Conservation (phyloP, 2,113 vertebrate species). For the Neopipo cinnamomea region DNA sequence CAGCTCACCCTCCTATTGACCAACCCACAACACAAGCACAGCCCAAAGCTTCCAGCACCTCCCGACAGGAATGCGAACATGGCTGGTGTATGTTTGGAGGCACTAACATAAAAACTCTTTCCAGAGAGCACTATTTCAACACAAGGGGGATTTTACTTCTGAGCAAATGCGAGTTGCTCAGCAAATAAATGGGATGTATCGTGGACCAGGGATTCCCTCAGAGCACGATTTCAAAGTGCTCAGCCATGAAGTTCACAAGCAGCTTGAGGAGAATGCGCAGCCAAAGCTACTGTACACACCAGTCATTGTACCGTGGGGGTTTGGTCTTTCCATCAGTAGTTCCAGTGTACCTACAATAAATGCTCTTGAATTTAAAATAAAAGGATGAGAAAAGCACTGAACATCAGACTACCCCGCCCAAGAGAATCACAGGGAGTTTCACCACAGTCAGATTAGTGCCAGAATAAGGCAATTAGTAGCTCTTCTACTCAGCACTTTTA, state of each 20-base stretch:
- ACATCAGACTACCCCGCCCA: neutral
- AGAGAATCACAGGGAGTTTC: neutral
- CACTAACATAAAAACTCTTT: neutral
- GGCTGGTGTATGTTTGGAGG: neutral
- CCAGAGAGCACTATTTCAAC: neutral
- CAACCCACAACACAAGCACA: fast-evolving
- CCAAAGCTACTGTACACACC: neutral
- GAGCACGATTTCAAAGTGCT: neutral
- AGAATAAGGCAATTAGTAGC: neutral
- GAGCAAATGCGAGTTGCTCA: neutral
- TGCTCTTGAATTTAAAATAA: neutral
- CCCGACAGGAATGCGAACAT: neutral
- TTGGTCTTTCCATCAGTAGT: neutral
- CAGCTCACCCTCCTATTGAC: neutral
- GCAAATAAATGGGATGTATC: fast-evolving
- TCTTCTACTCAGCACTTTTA: neutral
- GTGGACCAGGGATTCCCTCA: neutral
- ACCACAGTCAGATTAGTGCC: neutral
- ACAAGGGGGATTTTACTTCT: neutral
- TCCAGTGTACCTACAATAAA: neutral
- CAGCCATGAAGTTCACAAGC: fast-evolving
- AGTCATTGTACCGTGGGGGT: neutral
- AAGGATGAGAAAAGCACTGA: neutral
- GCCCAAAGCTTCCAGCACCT: neutral
- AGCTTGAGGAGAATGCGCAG: neutral